Percentiles rank a stretch among this genome's conserved stretches.
Conservation (phyloP, 2,113 vertebrate genomes). For the Trochalopteron elliotii region DNA sequence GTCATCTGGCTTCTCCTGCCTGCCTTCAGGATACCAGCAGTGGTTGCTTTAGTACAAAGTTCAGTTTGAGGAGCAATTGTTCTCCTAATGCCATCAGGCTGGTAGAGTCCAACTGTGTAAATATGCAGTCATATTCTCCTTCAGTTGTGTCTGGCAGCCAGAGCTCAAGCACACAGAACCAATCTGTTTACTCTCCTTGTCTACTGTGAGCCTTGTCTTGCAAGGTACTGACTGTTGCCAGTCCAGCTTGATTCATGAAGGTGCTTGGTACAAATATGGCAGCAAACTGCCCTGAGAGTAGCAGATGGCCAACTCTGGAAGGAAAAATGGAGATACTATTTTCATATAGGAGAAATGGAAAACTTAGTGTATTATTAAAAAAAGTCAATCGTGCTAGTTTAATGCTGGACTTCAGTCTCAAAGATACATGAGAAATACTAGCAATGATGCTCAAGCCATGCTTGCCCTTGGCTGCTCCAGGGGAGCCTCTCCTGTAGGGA, state of each 20-base stretch:
- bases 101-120: background rate
- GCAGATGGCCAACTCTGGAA: background rate
- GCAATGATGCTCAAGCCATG: background rate
- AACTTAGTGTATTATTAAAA: background rate
- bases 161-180: background rate
- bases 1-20: background rate
- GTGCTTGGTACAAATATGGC: background rate
- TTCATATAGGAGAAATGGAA: background rate
- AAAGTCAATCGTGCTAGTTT: background rate
- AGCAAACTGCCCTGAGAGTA: background rate
- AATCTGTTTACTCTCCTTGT: background rate
- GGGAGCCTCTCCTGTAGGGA: background rate
- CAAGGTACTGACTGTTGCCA: background rate
- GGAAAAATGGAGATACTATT: background rate
- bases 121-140: background rate
- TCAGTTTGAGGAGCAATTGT: background rate
- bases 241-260: background rate
- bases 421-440: background rate
- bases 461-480: background rate
- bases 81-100: background rate
- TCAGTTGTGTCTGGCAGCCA: background rate
- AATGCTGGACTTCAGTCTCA: background rate
- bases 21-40: background rate
- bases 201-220: background rate
- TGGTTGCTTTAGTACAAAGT: background rate